phyloP scores from a whole-genome alignment of 2,113 vertebrate genomes.

The Numenius arquata region DNA sequence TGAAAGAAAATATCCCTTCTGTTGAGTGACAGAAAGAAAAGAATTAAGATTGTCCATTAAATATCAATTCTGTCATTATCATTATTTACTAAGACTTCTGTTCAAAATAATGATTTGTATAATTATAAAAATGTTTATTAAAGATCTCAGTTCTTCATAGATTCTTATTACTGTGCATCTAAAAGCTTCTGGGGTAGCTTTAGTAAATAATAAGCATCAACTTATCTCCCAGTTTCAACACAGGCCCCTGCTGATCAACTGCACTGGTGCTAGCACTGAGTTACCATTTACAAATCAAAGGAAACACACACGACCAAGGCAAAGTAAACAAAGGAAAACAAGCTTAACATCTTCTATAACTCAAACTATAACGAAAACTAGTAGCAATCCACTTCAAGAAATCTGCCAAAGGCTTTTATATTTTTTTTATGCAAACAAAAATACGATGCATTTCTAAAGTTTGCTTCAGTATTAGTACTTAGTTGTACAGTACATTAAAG shows the following conservation, averaged over 20 bases:
- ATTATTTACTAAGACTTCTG: conserved; percentile 18
- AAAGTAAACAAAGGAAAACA: conserved; percentile 59
- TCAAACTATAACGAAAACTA: conserved; percentile 56
- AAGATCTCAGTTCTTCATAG: conserved; percentile 21
- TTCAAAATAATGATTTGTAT: conserved; percentile 38
- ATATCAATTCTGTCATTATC: neutral
- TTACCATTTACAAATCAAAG: conserved; percentile 33
- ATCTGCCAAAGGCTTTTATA: conserved; percentile 40
- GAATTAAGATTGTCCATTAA: conserved; percentile 51
- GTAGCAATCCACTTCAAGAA: conserved; percentile 65
- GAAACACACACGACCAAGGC: conserved; percentile 36
- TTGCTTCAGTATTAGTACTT: conserved; percentile 22
- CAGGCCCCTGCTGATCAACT: neutral
- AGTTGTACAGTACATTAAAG: conserved; percentile 35
- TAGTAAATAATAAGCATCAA: conserved; percentile 21
- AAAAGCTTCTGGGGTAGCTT: conserved; percentile 30
- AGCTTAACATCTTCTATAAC: conserved; percentile 49
- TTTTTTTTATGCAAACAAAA: conserved; percentile 43
- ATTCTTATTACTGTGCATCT: conserved; percentile 18
- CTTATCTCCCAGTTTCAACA: conserved; percentile 50
- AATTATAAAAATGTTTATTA: conserved; percentile 49
- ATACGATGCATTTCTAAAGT: conserved; percentile 23
- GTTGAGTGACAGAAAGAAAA: neutral
- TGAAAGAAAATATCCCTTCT: neutral
- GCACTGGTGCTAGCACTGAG: neutral